Evolutionary conservation across 2,797 vertebrate genomes (phyloP), one percentile per base, ranked within the genome.

Genomic region (Triplophysa yarkandensis): DNA sequence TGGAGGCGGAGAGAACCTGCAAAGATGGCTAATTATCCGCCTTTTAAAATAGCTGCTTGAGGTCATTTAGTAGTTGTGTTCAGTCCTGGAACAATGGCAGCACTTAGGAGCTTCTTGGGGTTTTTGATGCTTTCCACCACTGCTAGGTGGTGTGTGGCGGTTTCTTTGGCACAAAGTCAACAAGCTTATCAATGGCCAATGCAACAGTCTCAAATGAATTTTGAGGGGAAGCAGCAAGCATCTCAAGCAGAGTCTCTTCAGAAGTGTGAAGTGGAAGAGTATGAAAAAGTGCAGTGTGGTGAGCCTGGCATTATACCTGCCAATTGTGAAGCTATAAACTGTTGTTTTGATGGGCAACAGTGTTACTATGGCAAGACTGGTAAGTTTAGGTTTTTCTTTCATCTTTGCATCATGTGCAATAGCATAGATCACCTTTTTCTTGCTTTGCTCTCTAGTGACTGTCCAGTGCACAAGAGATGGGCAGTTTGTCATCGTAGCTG

Each of bases 391-490:
- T n/a, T 44, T 43, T 46, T 3, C 6, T n/a, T 46, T 46, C 16
- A 6, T 46, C 7, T 46, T n/a, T 16, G 2, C 27, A 7, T 27
- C 48, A 65, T n/a, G 10, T 32, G 2, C 41, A 21, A 7, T 68
- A 77, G 16, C 73, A 71, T 21, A 3, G 85, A 13, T 17, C n/a
- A 34, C 68, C 6, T 48, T 25, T 9, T 7, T 43, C 55, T 8
- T 36, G 27, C 58, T 14, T 32, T 70, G 39, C 11, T 32, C 28
- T 14, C 9, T 48, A 92, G 90, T 91, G 78, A 92, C 90, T 73
- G 84, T 91, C 57, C 88, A 92, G 80, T 91, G 89, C 74, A 91
- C 89, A 76, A 85, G 86, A 70, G 86, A 87, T 34, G 89, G 60
- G n/a, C 85, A 90, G 64, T 81, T 92, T 21, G 86, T 91, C 3